Evolutionary conservation across 2,797 vertebrate species (phyloP).

Genomic region (Delichon dasypus): DNA sequence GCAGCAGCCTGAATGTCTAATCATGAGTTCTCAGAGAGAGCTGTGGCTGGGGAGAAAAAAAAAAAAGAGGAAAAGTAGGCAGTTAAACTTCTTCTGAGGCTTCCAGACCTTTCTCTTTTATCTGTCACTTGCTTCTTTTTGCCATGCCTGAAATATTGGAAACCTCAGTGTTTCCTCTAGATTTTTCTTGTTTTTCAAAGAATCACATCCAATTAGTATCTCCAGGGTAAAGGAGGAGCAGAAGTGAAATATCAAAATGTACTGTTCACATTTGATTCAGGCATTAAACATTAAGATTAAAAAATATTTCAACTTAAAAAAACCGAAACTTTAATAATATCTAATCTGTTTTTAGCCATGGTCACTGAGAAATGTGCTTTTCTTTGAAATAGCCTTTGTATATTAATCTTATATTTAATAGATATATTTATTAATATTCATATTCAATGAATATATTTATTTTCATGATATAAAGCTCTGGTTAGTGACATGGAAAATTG

Average conservation of each 20-base stretch:
- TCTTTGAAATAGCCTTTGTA: not conserved
- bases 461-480: not conserved
- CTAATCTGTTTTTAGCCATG: not conserved
- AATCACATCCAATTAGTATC: not conserved
- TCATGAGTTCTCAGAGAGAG: not conserved
- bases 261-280: not conserved
- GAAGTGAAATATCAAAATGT: not conserved
- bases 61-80: not conserved
- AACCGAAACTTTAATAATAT: not conserved
- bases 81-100: not conserved
- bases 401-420: not conserved
- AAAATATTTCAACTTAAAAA: fast-evolving
- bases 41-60: not conserved
- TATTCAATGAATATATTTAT: not conserved
- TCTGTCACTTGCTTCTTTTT: not conserved
- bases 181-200: not conserved
- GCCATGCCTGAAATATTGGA: not conserved
- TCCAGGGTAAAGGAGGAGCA: not conserved
- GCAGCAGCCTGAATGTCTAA: not conserved
- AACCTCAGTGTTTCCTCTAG: not conserved
- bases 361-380: not conserved
- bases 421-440: no score
- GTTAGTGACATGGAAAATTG: not conserved
- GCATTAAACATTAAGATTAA: not conserved
- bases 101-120: not conserved